Conservation (phyloP, 92 coral and sea anemone species). For the Epizoanthus rinbou region DNA sequence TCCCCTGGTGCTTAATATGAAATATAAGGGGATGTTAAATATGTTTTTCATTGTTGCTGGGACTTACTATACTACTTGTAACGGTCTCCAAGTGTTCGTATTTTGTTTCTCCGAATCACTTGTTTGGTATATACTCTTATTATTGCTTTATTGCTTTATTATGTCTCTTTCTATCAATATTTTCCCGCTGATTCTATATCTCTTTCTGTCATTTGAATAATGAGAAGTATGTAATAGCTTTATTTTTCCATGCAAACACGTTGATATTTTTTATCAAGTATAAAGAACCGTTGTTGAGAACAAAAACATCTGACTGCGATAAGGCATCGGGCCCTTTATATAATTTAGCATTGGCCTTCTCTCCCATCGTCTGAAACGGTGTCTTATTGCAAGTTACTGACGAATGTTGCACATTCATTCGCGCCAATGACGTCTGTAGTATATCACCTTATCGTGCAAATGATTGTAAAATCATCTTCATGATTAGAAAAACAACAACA, state of each 20-base stretch:
- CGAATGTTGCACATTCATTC: not conserved
- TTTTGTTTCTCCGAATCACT: slow-evolving; percentile 3
- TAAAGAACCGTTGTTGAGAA: not conserved
- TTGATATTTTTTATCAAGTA: not conserved
- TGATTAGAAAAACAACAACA: not conserved
- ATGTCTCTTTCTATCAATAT: not conserved
- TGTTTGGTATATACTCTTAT: too few relatives aligned
- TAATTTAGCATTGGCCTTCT: slow-evolving; percentile 3
- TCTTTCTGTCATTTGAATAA: not conserved
- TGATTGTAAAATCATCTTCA: not conserved
- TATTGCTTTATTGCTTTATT: too few relatives aligned
- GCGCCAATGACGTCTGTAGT: not conserved
- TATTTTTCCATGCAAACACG: not conserved
- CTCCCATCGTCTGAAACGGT: not conserved
- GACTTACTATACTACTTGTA: not conserved
- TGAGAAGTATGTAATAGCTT: not conserved
- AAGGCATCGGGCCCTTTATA: not conserved
- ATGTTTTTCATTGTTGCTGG: slow-evolving; percentile 8
- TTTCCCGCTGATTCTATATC: not conserved
- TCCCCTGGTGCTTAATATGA: slow-evolving; percentile 1
- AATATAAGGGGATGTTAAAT: not conserved
- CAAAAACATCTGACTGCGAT: slow-evolving; percentile 1
- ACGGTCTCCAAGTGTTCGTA: not conserved
- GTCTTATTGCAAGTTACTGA: not conserved
- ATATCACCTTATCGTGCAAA: not conserved